Evolutionary conservation across 2,113 vertebrate species (phyloP), one percentile per base, ranked within the genome.

Genomic region (Fukomys damarensis): DNA sequence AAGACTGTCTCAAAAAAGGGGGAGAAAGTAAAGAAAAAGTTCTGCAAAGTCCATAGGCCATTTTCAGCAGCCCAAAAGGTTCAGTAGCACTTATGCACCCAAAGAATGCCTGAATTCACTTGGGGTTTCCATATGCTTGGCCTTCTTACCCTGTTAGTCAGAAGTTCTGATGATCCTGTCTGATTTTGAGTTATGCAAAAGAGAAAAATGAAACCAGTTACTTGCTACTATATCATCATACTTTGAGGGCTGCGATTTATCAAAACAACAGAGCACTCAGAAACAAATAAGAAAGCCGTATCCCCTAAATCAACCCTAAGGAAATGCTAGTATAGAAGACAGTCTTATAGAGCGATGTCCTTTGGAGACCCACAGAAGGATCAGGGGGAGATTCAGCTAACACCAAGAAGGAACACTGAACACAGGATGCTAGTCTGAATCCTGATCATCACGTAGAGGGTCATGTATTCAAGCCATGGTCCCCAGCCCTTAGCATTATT

Each of bases 241-340:
- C 61, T 81, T 38, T 86, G 89, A 91, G 72, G 86, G 61, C 52
- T 24, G 72, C 56, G 32, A 68, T 86, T 93, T 93, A 74, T 74
- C 52, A 81, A 90, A 92, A 92, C 77, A 91, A 87, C 74, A 72
- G 93, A 28, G 54, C 63, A 30, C 46, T n/a, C 35, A 30, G 68
- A 88, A 88, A 92, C 72, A 86, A 90, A 35, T n/a, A 85, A n/a
- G 76, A 93, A 54, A 66, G 58, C 35, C 28, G 38, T 58, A 49
- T 11, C 72, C 72, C 79, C 46, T 38, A 35, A 85, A 56, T 56
- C 32, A 54, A 65, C 3, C 41, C 56, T 52, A 19, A 74, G 88
- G 49, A 95, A 89, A 89, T 17, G 61, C 43, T 20, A 5, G 20
- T 41, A 24, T 28, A 5, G 52, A 6, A 10, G 28, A 30, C 5